A percentile compares a stretch with the other conserved stretches of the same genome.
phyloP scores from a whole-genome alignment of 2,888 invertebrate genomes.

The Stenolophus ochropezus region DNA sequence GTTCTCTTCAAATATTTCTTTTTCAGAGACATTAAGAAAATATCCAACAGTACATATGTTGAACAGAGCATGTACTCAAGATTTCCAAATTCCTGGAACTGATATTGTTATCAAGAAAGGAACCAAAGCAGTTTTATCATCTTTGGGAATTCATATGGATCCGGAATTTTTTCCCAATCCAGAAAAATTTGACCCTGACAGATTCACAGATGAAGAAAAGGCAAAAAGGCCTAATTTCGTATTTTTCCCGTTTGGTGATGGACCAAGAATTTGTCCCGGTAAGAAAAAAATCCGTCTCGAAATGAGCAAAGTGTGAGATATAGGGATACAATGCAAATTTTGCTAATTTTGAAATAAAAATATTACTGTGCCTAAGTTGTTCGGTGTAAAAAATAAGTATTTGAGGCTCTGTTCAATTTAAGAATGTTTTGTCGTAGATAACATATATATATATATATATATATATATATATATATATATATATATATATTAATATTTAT shows the following conservation, averaged over 20 bases:
- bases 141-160: conserved; percentile 22
- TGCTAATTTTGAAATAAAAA: too few species aligned
- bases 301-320: not conserved
- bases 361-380: too few species aligned
- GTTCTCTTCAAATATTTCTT: not conserved
- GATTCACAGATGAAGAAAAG: conserved; percentile 22
- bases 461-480: too few species aligned
- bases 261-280: conserved; percentile 40
- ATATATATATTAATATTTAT: too few species aligned
- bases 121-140: not conserved
- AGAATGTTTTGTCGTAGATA: too few species aligned
- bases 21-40: conserved; percentile 30
- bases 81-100: conserved; percentile 26
- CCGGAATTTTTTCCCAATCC: conserved; percentile 31
- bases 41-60: conserved; percentile 10
- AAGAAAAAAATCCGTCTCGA: not conserved
- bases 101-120: conserved; percentile 30
- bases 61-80: conserved; percentile 3
- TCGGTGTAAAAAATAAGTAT: too few species aligned
- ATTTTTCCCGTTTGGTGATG: conserved; percentile 29
- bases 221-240: not conserved
- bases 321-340: not conserved
- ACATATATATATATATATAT: too few species aligned
- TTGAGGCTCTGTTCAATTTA: too few species aligned
- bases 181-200: conserved; percentile 36